Evolutionary conservation across 2,888 invertebrate species (phyloP).

Genomic region (Drosophila testacea): DNA sequence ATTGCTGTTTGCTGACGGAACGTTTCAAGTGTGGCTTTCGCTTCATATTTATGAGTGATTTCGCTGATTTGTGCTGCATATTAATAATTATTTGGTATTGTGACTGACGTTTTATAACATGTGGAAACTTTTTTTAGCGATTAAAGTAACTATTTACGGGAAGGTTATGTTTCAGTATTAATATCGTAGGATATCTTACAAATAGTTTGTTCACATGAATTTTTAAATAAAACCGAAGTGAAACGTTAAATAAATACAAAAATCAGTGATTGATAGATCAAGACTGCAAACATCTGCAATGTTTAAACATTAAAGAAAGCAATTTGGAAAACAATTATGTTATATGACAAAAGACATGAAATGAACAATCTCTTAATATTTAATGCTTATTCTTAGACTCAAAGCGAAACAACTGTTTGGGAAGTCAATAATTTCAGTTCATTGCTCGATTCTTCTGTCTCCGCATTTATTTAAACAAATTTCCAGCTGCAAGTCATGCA

Average conservation of each 20-base stretch:
- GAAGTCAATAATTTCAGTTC: background rate
- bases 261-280: no score
- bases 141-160: background rate
- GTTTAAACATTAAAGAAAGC: no score
- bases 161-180: background rate
- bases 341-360: background rate
- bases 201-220: background rate
- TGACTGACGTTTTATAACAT: slow-evolving; percentile 8
- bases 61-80: slow-evolving; percentile 38
- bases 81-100: slow-evolving; percentile 35
- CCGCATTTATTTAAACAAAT: slow-evolving; percentile 19
- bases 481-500: slow-evolving; percentile 26
- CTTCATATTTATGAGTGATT: slow-evolving; percentile 30
- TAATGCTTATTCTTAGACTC: no score
- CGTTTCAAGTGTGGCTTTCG: slow-evolving; percentile 49
- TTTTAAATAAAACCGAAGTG: background rate
- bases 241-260: no score
- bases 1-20: slow-evolving; percentile 49
- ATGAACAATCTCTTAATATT: background rate
- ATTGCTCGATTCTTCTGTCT: background rate
- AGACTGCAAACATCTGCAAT: no score
- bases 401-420: background rate
- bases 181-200: background rate
- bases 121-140: slow-evolving; percentile 19
- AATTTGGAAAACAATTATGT: no score